These are phyloP conservation scores for Sus cebifrons DNA, from an alignment of 2,797 vertebrate species.

Conservation along the genomic window DNA sequence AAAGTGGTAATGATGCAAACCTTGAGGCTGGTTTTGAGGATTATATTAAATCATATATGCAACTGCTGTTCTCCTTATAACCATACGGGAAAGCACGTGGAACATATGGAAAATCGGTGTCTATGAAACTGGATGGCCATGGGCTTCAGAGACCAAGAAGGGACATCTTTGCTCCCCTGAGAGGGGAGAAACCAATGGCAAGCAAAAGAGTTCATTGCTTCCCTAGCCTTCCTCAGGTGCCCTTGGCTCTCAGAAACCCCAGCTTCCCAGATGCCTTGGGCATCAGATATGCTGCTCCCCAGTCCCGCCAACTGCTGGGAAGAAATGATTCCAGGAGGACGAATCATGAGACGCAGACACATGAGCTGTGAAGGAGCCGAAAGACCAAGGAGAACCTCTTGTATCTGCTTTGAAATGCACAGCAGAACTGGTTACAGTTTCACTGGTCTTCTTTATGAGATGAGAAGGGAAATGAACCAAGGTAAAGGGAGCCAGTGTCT, in stretches of 20 bases:
- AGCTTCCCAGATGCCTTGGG: not conserved
- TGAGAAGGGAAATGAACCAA: not conserved
- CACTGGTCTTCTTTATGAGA: not conserved
- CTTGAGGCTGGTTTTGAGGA: not conserved
- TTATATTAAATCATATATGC: not conserved
- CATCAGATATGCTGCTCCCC: not conserved
- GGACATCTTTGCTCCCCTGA: not conserved
- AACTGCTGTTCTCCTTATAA: not conserved
- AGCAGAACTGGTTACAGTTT: not conserved
- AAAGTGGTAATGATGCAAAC: not conserved
- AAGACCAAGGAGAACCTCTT: not conserved
- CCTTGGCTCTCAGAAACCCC: not conserved
- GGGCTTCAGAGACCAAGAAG: not conserved
- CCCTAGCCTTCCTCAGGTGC: not conserved
- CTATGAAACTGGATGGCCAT: not conserved
- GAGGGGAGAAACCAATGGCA: not conserved
- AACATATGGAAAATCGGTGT: not conserved
- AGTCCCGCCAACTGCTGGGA: constrained; percentile 13
- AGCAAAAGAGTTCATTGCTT: not conserved
- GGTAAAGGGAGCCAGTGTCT: not conserved
- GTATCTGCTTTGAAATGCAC: constrained; percentile 6
- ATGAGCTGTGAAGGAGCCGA: not conserved
- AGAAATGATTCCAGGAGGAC: not conserved
- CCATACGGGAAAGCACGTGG: not conserved
- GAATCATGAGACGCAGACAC: not conserved